phyloP scores from a whole-genome alignment of 2,797 vertebrate species.

The Gallinago stenura region DNA sequence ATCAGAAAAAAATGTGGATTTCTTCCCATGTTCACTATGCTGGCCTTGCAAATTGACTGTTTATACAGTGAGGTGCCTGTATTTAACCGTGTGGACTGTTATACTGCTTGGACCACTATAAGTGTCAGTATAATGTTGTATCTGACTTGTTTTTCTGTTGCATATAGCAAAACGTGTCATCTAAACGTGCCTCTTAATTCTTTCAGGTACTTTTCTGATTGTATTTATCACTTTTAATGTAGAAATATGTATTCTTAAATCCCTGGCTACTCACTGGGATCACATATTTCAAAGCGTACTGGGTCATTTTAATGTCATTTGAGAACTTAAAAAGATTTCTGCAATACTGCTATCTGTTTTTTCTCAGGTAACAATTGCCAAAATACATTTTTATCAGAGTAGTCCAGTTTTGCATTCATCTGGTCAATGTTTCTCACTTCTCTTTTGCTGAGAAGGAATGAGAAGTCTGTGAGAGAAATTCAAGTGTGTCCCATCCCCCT shows the following conservation, averaged over 20 bases:
- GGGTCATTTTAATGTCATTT: neutral
- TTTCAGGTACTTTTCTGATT: neutral
- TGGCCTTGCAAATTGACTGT: neutral
- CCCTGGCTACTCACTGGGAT: neutral
- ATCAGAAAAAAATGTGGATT: neutral
- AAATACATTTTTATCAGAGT: neutral
- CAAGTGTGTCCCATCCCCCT: neutral
- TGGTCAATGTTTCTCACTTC: neutral
- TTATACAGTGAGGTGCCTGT: neutral
- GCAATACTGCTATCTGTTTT: neutral
- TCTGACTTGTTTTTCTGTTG: neutral
- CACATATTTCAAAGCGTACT: neutral
- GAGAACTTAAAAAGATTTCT: neutral
- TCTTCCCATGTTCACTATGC: neutral
- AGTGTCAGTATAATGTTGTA: neutral
- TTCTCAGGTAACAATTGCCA: conserved; percentile 22
- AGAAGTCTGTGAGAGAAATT: neutral
- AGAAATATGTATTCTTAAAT: neutral
- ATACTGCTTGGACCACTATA: neutral
- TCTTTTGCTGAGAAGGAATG: neutral
- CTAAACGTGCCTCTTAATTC: neutral
- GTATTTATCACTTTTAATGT: neutral
- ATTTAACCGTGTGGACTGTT: neutral
- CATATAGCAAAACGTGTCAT: neutral
- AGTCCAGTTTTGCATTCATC: neutral